Conservation (phyloP, 2,888 invertebrate genomes). For the Junonia oenone region DNA sequence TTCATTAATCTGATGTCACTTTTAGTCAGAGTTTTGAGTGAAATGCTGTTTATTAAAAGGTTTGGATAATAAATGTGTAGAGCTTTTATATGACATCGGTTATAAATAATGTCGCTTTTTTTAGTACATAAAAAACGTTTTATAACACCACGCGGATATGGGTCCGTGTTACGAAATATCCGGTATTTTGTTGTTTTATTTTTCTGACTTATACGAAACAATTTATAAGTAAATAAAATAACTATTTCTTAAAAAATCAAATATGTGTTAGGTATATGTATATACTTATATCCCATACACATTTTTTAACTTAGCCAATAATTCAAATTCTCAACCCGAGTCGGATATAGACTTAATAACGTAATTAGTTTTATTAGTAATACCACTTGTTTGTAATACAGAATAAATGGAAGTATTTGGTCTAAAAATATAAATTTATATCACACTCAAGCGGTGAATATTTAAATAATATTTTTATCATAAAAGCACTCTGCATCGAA, state of each 20-base stretch:
- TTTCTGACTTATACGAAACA: no score
- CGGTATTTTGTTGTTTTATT: no score
- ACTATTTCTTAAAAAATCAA: neutral
- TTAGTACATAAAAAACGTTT: neutral
- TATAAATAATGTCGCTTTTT: neutral
- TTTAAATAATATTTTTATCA: slow-evolving; percentile 15
- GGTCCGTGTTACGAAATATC: neutral
- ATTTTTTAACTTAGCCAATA: no score
- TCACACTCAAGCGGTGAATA: neutral
- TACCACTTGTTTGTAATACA: no score
- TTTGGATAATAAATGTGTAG: neutral
- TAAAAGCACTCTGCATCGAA: slow-evolving; percentile 44
- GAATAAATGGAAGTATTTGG: no score
- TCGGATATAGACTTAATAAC: no score
- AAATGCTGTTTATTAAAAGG: neutral
- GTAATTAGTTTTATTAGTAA: no score
- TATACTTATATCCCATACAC: no score
- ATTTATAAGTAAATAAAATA: neutral
- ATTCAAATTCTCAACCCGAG: no score
- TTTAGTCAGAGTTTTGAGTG: neutral
- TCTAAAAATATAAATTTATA: no score
- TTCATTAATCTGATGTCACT: neutral
- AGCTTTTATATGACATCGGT: neutral
- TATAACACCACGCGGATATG: no score
- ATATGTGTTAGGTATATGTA: no score